A percentile compares a stretch with the other conserved stretches of the same genome.
Evolutionary conservation across 2,113 vertebrate species (phyloP).

Genomic region (Ammospiza nelsoni): DNA sequence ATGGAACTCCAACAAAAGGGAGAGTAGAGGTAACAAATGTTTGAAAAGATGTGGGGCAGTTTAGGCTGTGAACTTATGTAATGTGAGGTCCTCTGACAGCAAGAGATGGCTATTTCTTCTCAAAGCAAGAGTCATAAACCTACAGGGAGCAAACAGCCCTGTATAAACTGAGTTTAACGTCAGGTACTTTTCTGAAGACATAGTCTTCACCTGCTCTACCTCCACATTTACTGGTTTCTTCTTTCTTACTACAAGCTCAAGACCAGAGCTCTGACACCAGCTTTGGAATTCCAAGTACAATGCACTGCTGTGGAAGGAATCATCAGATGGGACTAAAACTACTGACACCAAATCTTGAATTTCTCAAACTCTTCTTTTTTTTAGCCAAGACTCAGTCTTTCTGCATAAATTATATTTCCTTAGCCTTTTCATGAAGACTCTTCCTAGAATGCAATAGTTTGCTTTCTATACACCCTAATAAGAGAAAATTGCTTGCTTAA

Average conservation of each 20-base stretch:
- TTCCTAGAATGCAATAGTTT: neutral
- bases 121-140: neutral
- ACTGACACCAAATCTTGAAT: neutral
- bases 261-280: neutral
- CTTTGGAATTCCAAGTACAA: neutral
- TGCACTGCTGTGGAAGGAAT: neutral
- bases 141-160: neutral
- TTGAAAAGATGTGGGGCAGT: neutral
- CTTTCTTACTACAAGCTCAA: neutral
- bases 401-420: neutral
- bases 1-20: neutral
- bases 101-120: neutral
- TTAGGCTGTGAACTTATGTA: neutral
- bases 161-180: neutral
- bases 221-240: neutral
- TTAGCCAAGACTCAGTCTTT: neutral
- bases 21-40: neutral
- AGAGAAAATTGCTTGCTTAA: slow-evolving; percentile 18
- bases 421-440: neutral
- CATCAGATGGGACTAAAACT: neutral
- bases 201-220: neutral
- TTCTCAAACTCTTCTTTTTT: neutral
- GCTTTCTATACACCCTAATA: slow-evolving; percentile 1
- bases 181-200: neutral
- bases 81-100: neutral